Evolutionary conservation across 2,797 vertebrate genomes (phyloP).

Genomic region (Aeoliscus strigatus): DNA sequence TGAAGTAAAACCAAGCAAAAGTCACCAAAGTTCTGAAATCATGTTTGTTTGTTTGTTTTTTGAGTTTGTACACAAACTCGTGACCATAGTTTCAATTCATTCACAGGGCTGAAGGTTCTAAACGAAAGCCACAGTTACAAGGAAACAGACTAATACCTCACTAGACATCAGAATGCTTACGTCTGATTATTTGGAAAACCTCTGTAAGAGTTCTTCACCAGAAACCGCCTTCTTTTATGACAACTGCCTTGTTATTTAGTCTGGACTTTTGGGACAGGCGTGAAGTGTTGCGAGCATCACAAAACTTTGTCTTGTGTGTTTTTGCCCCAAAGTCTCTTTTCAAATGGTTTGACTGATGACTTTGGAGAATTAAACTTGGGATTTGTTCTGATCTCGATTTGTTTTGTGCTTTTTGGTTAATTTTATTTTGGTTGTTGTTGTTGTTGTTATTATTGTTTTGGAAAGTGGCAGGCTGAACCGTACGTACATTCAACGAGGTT

Average conservation of each 20-base stretch:
- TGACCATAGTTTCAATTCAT: conserved; percentile 37
- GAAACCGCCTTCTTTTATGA: conserved; percentile 72
- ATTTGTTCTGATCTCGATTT: too few relatives aligned
- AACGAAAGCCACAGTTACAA: conserved; percentile 19
- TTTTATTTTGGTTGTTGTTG: too few relatives aligned
- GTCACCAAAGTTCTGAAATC: conserved; percentile 72
- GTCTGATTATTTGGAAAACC: conserved; percentile 63
- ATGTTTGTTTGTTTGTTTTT: too few relatives aligned
- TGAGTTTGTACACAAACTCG: too few relatives aligned
- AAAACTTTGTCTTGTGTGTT: conserved; percentile 50
- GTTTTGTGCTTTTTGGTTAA: too few relatives aligned
- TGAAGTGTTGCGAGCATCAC: conserved; percentile 26
- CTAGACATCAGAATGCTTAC: conserved; percentile 68
- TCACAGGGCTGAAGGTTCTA: conserved; percentile 34
- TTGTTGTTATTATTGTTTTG: too few relatives aligned
- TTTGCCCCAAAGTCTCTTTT: conserved; percentile 26
- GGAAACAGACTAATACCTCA: conserved; percentile 68
- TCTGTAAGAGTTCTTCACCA: conserved; percentile 67
- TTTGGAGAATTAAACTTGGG: too few relatives aligned
- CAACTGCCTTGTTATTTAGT: conserved; percentile 61
- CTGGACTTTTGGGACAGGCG: conserved; percentile 34
- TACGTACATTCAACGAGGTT: too few relatives aligned
- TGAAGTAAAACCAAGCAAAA: conserved; percentile 47
- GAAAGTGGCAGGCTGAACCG: too few relatives aligned
- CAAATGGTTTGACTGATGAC: conserved; percentile 15